A percentile compares a stretch with the other conserved stretches of the same genome.
phyloP scores from a whole-genome alignment of 2,888 invertebrate species.

The Drosophila formosana region DNA sequence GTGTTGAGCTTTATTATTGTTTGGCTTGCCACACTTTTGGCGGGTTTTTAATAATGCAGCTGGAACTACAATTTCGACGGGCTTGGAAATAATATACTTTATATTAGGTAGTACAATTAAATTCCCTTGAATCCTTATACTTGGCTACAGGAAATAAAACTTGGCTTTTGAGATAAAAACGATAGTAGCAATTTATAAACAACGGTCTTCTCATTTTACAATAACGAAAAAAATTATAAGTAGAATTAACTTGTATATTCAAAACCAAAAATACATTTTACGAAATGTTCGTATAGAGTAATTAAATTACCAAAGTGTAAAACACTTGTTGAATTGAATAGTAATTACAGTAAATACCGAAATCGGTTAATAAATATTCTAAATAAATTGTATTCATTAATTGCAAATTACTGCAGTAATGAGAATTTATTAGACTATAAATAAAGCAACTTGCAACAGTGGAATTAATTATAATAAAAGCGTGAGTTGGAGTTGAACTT shows the following conservation, averaged over 20 bases:
- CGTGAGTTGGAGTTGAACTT: not conserved
- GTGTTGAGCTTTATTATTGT: not conserved
- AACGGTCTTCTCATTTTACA: too few relatives aligned
- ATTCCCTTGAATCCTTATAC: not conserved
- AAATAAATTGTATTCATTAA: not conserved
- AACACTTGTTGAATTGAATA: too few relatives aligned
- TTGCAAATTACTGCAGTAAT: not conserved
- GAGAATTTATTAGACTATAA: not conserved
- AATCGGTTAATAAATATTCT: too few relatives aligned
- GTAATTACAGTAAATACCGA: too few relatives aligned
- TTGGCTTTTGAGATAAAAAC: not conserved
- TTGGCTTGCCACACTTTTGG: not conserved
- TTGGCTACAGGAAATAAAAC: not conserved
- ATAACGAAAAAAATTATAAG: not conserved
- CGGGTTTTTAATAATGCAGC: not conserved
- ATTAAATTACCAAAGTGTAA: too few relatives aligned
- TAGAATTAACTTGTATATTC: too few relatives aligned
- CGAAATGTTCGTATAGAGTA: too few relatives aligned
- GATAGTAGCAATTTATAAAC: too few relatives aligned
- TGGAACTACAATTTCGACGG: not conserved
- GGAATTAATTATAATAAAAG: not conserved
- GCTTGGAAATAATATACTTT: not conserved
- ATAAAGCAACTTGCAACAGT: not conserved
- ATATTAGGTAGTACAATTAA: not conserved
- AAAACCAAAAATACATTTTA: too few relatives aligned